Conservation (phyloP, 2,113 vertebrate genomes). For the Genyomyrus donnyi region DNA sequence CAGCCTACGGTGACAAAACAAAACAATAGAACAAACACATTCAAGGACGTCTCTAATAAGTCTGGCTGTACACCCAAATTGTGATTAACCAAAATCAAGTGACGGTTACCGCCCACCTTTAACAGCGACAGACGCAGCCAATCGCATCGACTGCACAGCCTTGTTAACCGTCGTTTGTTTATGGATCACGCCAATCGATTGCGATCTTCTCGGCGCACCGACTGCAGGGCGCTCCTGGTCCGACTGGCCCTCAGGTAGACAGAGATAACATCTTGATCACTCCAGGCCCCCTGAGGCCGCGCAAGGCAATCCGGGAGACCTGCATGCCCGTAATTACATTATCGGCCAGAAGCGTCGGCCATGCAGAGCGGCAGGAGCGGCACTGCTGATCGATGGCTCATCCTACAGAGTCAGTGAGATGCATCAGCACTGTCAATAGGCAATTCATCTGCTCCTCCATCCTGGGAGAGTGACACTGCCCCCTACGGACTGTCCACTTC, state of each 20-base stretch:
- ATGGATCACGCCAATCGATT: slow-evolving; percentile 37
- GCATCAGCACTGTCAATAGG: slow-evolving; percentile 77
- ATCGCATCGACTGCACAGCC: slow-evolving; percentile 22
- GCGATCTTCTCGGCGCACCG: slow-evolving; percentile 9
- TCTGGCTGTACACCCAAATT: slow-evolving; percentile 35
- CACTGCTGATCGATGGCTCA: slow-evolving; percentile 84
- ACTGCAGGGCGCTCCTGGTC: neutral
- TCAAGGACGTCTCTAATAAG: neutral
- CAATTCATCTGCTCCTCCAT: slow-evolving; percentile 71
- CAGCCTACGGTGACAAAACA: neutral
- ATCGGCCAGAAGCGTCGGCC: slow-evolving; percentile 69
- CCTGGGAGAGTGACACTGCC: slow-evolving; percentile 60
- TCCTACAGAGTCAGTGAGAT: slow-evolving; percentile 80
- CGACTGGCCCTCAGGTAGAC: slow-evolving; percentile 13
- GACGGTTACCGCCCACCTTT: slow-evolving; percentile 27
- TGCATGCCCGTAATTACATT: slow-evolving; percentile 64
- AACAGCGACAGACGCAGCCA: slow-evolving; percentile 22
- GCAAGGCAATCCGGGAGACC: slow-evolving; percentile 53
- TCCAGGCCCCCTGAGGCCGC: slow-evolving; percentile 48
- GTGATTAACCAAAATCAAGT: slow-evolving; percentile 50
- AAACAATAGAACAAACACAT: neutral
- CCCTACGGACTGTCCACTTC: slow-evolving; percentile 38
- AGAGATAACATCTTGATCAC: slow-evolving; percentile 50
- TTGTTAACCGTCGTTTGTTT: slow-evolving; percentile 31
- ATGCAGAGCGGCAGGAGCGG: slow-evolving; percentile 56